Evolutionary conservation across 2,888 invertebrate species (phyloP), one percentile per base, ranked within the genome.

Genomic region (Parelbella ahira): DNA sequence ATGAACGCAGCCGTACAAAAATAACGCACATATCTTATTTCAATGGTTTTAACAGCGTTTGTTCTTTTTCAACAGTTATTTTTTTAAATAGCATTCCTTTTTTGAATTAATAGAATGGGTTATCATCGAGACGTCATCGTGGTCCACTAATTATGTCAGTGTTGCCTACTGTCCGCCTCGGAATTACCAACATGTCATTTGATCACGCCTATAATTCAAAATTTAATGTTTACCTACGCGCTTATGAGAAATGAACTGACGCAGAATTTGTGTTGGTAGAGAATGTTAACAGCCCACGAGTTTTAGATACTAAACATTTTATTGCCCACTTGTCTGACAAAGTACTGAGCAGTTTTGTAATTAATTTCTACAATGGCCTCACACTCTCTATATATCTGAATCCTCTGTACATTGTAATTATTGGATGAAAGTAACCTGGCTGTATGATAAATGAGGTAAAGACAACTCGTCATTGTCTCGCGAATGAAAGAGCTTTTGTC

Each of bases 361-460:
- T 77, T 75, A 80, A 79, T 80, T 65, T 63, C 47, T 46, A 74
- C 72, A 73, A 69, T 70, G 61, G 60, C 52, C 54, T 57, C 56
- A 29, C 28, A 8, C 34, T 42, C 42, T 42, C 42, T 59, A 52
- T 65, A 67, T 59, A 58, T 63, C 60, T 63, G 64, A 63, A 72
- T 71, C 64, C 68, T 68, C 47, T 49, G 38, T 41, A 78, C 82
- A 74, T 81, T 80, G 79, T 84, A 83, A 84, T 84, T 80, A 84
- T 76, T 74, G 75, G 75, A 80, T 83, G 84, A 84, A 82, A 84
- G 84, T 86, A 76, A 78, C 80, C 76, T 80, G 81, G 66, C 72
- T 76, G 73, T 75, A 80, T 86, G 84, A 87, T 83, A 82, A 86
- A 87, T 84, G 86, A 87, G 69, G 74, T 76, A 73, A 73, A 78